Evolutionary conservation across 1,140 invertebrate genomes (phyloP).

Genomic region (Chymomyza costata): DNA sequence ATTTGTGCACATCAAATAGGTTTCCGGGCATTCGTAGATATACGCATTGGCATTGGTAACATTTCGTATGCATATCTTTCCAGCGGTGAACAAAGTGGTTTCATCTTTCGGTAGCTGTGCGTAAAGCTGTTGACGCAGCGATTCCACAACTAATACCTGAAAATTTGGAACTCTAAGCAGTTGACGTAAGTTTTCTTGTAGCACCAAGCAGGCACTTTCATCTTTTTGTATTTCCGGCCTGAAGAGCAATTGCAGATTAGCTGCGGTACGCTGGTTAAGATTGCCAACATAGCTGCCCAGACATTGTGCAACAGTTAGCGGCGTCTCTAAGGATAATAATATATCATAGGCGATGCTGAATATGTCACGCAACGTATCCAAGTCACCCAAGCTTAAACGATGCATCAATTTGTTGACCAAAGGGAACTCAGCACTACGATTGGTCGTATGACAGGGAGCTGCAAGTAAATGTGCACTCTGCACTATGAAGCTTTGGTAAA

Average conservation of each 20-base stretch:
- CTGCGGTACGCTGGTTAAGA: conserved; percentile 33
- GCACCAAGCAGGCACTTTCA: neutral
- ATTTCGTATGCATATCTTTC: conserved; percentile 53
- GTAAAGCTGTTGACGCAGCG: conserved; percentile 26
- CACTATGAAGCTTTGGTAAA: conserved; percentile 25
- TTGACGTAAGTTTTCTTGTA: conserved; percentile 37
- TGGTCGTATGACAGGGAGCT: conserved; percentile 47
- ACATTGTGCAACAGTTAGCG: conserved; percentile 40
- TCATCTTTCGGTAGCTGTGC: conserved; percentile 33
- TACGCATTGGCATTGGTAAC: conserved; percentile 35
- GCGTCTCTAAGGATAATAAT: conserved; percentile 37
- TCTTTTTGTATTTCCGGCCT: conserved; percentile 31
- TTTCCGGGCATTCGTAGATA: conserved; percentile 57
- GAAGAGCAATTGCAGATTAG: conserved; percentile 39
- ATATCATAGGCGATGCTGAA: conserved; percentile 35
- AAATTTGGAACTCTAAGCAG: conserved; percentile 31
- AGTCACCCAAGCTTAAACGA: conserved; percentile 36
- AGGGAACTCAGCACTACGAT: conserved; percentile 34
- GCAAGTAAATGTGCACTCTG: conserved; percentile 47
- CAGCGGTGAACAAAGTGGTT: conserved; percentile 38
- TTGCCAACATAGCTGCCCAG: conserved; percentile 38
- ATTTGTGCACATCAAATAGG: conserved; percentile 57
- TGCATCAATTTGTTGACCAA: conserved; percentile 27
- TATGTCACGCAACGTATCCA: conserved; percentile 50
- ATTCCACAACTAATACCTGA: conserved; percentile 16